Evolutionary conservation across 1,140 invertebrate species (phyloP), one percentile per base, ranked within the genome.

Genomic region (Reticulitermes speratus): DNA sequence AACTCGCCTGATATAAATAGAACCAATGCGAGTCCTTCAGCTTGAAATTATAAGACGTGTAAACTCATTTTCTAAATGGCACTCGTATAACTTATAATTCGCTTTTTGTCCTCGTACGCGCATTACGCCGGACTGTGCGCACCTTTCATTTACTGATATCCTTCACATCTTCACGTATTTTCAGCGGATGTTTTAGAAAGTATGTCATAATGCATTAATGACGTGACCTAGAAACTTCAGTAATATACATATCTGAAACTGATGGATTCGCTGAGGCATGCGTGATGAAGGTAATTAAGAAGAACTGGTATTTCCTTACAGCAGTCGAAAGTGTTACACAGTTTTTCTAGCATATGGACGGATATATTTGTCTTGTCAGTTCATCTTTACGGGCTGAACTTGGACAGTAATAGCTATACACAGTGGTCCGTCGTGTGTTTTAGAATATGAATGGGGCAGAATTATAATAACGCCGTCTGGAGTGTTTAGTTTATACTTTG

Each of bases 201-300:
- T 75, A 30, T 6, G n/a, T 48, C 19, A 21, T 21, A 55, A 21
- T 21, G 65, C 14, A 30, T 75, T 30, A 75, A 30, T 75, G 65
- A 12, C 30, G 65, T 75, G 65, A 75, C 65, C 65, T 30, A 75
- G 65, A 75, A 75, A 75, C 65, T 11, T 2, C 9, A 3, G n/a
- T 2, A 75, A 75, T 75, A 75, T 38, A 38, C 38, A 38, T 30
- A 14, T 75, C n/a, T 30, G 25, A 9, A 75, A 30, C n/a, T 75
- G n/a, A 75, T 75, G 65, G n/a, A 75, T 75, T 75, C 65, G 65
- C 65, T 75, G 65, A 75, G 65, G 65, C 65, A 75, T 30, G 65
- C 65, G 65, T 30, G n/a, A 75, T 25, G 65, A 75, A 75, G 65
- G n/a, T 2, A 23, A 65, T 65, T 65, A 75, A n/a, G 65, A 14